phyloP scores from a whole-genome alignment of 1,140 invertebrate species.

The Antheraea mylitta region DNA sequence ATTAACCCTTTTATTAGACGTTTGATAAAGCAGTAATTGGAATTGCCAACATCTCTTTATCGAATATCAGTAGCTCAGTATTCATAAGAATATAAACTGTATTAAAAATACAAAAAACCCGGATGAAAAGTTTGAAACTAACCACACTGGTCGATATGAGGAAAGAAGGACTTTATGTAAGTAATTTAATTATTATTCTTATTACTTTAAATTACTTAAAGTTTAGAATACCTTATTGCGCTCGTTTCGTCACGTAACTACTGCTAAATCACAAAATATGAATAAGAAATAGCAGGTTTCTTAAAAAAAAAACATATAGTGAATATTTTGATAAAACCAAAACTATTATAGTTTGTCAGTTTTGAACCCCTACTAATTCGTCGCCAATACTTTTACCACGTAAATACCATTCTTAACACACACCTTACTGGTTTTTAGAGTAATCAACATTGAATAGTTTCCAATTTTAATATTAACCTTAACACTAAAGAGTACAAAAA shows the following conservation, averaged over 20 bases:
- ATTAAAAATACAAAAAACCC: too few species aligned
- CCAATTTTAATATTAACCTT: conserved; percentile 71
- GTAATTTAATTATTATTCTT: neutral
- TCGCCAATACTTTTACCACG: neutral
- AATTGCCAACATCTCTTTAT: too few species aligned
- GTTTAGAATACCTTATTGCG: neutral
- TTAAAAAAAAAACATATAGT: too few species aligned
- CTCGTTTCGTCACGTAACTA: neutral
- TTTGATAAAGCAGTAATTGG: too few species aligned
- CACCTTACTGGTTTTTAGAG: conserved; percentile 68
- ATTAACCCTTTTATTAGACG: too few species aligned
- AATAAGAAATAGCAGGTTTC: neutral
- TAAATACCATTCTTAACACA: conserved; percentile 63
- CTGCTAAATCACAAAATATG: neutral
- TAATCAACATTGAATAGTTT: conserved; percentile 77
- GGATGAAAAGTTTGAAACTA: too few species aligned
- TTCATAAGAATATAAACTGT: too few species aligned
- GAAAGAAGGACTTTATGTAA: neutral
- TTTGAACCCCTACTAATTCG: neutral
- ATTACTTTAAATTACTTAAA: neutral
- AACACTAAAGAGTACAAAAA: conserved; percentile 78
- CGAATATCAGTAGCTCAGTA: too few species aligned
- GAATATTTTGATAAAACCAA: too few species aligned
- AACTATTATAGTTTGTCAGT: neutral
- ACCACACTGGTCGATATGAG: too few species aligned